phyloP scores from a whole-genome alignment of 2,113 vertebrate genomes.

The human region DNA sequence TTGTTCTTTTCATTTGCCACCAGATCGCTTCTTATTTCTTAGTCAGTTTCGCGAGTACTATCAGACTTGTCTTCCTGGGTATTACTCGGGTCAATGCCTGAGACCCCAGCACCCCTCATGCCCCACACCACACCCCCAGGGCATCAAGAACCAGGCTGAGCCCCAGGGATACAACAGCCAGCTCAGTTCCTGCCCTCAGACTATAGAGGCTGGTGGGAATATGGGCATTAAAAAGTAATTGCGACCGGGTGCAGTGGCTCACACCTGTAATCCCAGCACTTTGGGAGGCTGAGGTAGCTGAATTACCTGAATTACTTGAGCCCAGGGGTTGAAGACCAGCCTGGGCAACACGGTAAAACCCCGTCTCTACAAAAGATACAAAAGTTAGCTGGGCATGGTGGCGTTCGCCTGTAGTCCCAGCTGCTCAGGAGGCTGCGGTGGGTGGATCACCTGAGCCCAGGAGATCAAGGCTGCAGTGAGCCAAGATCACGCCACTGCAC shows the following conservation, averaged over 20 bases:
- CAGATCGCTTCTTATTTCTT: neutral
- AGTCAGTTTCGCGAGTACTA: neutral
- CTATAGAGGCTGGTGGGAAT: neutral
- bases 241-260: neutral
- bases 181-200: neutral
- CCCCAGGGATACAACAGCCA: neutral
- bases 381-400: neutral
- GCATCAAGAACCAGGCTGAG: neutral
- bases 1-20: neutral
- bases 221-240: neutral
- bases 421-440: no score
- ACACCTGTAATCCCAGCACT: neutral
- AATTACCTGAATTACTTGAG: neutral
- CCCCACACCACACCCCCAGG: accelerated
- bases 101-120: neutral
- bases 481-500: neutral
- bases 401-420: neutral
- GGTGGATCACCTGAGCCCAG: no score
- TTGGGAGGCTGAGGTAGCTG: neutral
- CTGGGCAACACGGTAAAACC: neutral
- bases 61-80: neutral
- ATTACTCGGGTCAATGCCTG: accelerated
- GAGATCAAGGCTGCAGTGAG: no score
- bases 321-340: neutral
- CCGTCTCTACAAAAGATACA: neutral